A percentile compares a stretch with the other conserved stretches of the same genome.
Conservation (phyloP, 2,113 vertebrate genomes). For the Siniperca chuatsi region DNA sequence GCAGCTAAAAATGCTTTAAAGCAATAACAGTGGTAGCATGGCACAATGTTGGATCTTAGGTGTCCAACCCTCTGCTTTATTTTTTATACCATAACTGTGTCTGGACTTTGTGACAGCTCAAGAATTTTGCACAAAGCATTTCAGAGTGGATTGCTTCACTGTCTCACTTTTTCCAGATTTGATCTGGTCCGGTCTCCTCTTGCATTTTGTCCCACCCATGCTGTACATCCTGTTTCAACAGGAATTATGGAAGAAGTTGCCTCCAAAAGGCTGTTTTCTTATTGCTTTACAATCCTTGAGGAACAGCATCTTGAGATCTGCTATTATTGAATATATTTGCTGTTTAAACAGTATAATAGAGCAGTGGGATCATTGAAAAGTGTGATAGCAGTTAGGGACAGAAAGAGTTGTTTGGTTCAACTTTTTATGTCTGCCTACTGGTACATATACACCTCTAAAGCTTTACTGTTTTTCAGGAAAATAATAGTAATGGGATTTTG, state of each 20-base stretch:
- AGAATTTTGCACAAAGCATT: background rate
- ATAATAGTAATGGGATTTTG: background rate
- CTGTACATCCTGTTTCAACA: background rate
- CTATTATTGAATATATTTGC: background rate
- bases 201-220: background rate
- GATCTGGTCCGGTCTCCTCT: background rate
- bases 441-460: too few relatives aligned
- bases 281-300: background rate
- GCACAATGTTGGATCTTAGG: background rate
- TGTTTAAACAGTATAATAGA: background rate
- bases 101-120: background rate
- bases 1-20: background rate
- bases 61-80: background rate
- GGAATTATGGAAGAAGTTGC: background rate
- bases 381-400: background rate
- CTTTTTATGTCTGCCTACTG: background rate
- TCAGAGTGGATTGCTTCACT: background rate
- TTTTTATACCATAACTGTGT: too few relatives aligned
- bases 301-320: background rate
- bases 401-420: background rate
- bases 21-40: background rate
- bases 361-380: background rate
- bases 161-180: background rate
- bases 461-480: background rate
- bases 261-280: background rate